A percentile compares a stretch with the other conserved stretches of the same genome.
Conservation (phyloP, 2,797 vertebrate genomes). For the Enteromius radiatus region DNA sequence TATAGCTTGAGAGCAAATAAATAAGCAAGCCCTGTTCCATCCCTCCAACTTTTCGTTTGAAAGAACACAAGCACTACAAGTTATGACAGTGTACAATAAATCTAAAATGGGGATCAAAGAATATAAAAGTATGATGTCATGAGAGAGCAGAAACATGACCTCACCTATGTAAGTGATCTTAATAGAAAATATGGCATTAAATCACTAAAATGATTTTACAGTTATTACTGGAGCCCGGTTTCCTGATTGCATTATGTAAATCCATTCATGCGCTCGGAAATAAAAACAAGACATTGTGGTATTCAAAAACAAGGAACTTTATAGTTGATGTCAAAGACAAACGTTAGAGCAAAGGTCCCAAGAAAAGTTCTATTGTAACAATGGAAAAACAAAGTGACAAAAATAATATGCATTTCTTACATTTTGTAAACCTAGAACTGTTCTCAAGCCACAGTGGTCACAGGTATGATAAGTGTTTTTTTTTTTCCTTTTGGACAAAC, state of each 20-base stretch:
- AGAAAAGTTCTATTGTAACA: slow-evolving; percentile 80
- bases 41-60: background rate
- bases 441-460: slow-evolving; percentile 86
- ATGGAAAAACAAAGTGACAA: slow-evolving; percentile 77
- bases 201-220: background rate
- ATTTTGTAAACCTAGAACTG: slow-evolving; percentile 81
- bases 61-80: background rate
- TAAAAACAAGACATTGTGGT: slow-evolving; percentile 74
- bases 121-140: background rate
- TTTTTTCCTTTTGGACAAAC: slow-evolving; percentile 65
- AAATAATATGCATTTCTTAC: slow-evolving; percentile 79
- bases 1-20: too few relatives aligned
- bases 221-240: background rate
- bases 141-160: background rate
- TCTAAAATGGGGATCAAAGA: background rate
- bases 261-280: slow-evolving; percentile 41
- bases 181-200: background rate
- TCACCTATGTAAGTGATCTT: background rate
- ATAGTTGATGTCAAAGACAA: slow-evolving; percentile 89
- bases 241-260: background rate
- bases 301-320: slow-evolving; percentile 88
- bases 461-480: slow-evolving; percentile 79
- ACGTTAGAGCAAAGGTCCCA: slow-evolving; percentile 80
- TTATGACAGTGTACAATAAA: slow-evolving; percentile 4
- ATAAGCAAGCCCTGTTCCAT: background rate